Conservation (phyloP, 2,888 invertebrate species). For the Cerceris ruficornis region DNA sequence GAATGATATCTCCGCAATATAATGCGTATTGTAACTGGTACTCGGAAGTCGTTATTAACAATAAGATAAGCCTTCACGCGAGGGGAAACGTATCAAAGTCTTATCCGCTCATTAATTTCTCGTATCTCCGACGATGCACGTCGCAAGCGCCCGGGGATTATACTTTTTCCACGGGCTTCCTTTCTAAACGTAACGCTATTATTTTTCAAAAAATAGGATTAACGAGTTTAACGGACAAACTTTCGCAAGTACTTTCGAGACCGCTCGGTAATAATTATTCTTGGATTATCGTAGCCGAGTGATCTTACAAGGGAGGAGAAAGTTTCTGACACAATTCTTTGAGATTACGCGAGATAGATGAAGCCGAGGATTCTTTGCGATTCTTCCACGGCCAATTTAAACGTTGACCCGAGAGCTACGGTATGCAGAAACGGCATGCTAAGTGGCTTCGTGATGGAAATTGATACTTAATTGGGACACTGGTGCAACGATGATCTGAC, state of each 20-base stretch:
- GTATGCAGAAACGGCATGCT: too few species aligned
- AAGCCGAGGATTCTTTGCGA: background rate
- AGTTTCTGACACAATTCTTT: conserved; percentile 24
- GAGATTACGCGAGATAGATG: conserved; percentile 2
- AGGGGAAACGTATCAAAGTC: conserved; percentile 3
- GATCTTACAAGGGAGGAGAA: conserved; percentile 19
- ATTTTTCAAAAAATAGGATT: conserved; percentile 27
- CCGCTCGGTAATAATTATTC: conserved; percentile 40
- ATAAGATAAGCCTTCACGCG: conserved; percentile 19
- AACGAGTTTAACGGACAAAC: conserved; percentile 36
- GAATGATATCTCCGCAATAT: background rate
- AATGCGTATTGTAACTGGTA: background rate
- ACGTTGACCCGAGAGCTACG: too few species aligned
- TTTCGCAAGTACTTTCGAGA: conserved; percentile 11
- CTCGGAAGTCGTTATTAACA: conserved; percentile 13
- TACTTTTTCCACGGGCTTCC: background rate
- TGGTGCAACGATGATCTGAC: too few species aligned
- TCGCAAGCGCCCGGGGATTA: background rate
- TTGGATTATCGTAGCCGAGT: conserved; percentile 39
- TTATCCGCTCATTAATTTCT: conserved; percentile 1
- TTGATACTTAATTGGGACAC: too few species aligned
- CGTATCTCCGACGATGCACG: conserved; percentile 5
- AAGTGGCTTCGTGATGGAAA: too few species aligned
- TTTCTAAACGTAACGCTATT: background rate
- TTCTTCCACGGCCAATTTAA: background rate